Conservation (phyloP, 2,888 invertebrate species). For the Lottia gigantea region DNA sequence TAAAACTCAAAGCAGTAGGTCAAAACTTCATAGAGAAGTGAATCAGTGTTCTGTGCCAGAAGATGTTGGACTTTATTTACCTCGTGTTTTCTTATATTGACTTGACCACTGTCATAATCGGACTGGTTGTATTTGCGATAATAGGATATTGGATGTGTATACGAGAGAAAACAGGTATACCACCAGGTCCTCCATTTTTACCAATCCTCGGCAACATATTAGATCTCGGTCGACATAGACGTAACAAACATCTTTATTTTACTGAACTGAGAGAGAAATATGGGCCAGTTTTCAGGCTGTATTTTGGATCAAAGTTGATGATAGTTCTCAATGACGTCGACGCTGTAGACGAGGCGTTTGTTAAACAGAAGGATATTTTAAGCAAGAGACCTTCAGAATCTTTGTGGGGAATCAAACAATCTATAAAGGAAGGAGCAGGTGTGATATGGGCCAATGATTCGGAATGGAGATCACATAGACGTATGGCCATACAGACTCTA, state of each 20-base stretch:
- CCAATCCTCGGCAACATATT: background rate
- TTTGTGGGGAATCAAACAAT: background rate
- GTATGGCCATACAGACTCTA: constrained; percentile 45
- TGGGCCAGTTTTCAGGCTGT: background rate
- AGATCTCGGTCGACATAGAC: background rate
- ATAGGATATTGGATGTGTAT: background rate
- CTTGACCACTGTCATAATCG: background rate
- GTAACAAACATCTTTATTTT: background rate
- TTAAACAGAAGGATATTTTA: constrained; percentile 4
- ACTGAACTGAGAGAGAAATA: background rate
- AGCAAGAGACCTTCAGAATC: background rate
- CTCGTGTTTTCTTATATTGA: background rate
- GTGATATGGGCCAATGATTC: constrained; percentile 45
- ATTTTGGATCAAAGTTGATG: background rate
- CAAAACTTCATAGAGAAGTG: too few species aligned
- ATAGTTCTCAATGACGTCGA: background rate
- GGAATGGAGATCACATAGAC: constrained; percentile 42
- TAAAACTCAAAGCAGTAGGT: too few species aligned
- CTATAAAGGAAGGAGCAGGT: constrained; percentile 27
- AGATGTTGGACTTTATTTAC: too few species aligned
- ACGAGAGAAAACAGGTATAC: background rate
- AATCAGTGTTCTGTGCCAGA: too few species aligned
- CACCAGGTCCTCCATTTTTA: constrained; percentile 1
- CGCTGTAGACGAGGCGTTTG: background rate
- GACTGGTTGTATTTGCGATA: background rate